These are phyloP conservation scores for Hypsopygia costalis DNA, from an alignment of 2,888 invertebrate genomes.

Conservation along the genomic window DNA sequence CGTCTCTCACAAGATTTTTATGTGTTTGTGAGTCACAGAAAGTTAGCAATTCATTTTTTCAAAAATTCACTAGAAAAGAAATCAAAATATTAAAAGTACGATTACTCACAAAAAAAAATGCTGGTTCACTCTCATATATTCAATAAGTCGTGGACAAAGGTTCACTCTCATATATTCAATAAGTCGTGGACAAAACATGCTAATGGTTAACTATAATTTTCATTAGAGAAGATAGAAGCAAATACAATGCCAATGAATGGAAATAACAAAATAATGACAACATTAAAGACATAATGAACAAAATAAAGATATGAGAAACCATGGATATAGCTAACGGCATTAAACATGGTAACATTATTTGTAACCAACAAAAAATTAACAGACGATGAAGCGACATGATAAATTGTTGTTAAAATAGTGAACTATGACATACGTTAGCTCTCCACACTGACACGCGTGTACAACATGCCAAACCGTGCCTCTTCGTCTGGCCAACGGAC, in stretches of 20 bases:
- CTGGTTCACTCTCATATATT: no score
- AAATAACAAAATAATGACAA: background rate
- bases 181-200: no score
- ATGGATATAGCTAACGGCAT: constrained; percentile 18
- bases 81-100: background rate
- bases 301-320: background rate
- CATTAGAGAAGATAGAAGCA: background rate
- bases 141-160: no score
- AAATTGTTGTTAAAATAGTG: constrained; percentile 64
- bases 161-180: no score
- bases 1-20: constrained; percentile 4
- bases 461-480: constrained; percentile 42
- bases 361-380: constrained; percentile 37
- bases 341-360: constrained; percentile 27
- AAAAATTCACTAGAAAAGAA: background rate
- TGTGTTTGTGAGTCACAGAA: constrained; percentile 10
- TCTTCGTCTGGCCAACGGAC: constrained; percentile 20
- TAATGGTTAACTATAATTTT: background rate
- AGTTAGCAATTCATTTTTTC: background rate
- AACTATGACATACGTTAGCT: constrained; percentile 63
- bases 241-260: background rate
- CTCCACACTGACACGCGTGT: constrained; percentile 33
- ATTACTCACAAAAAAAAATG: no score
- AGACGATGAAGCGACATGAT: constrained; percentile 47
- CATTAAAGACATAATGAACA: background rate